A percentile compares a stretch with the other conserved stretches of the same genome.
Conservation (phyloP, 2,113 vertebrate species). For the Pelmatolapia mariae region DNA sequence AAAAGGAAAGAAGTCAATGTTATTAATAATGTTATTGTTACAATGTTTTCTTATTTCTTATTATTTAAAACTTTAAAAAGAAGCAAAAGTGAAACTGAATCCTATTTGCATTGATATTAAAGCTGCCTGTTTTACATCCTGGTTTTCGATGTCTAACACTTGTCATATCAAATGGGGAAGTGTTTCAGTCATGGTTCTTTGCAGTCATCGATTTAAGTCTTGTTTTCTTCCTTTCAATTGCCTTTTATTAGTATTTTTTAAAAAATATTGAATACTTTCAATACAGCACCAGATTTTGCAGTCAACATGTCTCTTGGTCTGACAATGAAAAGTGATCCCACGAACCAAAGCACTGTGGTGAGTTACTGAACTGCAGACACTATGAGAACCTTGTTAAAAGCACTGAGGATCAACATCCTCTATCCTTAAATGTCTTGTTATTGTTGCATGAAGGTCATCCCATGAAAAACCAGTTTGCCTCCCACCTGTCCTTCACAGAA, state of each 20-base stretch:
- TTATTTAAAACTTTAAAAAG: neutral
- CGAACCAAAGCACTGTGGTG: neutral
- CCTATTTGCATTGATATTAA: neutral
- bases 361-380: neutral
- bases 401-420: neutral
- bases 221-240: neutral
- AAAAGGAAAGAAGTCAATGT: neutral
- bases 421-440: neutral
- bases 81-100: neutral
- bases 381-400: neutral
- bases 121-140: neutral
- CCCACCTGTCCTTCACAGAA: neutral
- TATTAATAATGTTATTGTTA: neutral
- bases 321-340: constrained; percentile 41
- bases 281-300: constrained; percentile 30
- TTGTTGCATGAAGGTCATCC: neutral
- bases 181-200: neutral
- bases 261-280: neutral
- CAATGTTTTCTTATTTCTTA: neutral
- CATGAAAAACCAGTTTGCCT: neutral
- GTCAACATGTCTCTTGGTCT: neutral
- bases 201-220: neutral
- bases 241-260: neutral
- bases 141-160: neutral
- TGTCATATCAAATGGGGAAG: neutral